These are phyloP conservation scores for Papilio machaon DNA, from an alignment of 1,140 invertebrate species.

Conservation along the genomic window DNA sequence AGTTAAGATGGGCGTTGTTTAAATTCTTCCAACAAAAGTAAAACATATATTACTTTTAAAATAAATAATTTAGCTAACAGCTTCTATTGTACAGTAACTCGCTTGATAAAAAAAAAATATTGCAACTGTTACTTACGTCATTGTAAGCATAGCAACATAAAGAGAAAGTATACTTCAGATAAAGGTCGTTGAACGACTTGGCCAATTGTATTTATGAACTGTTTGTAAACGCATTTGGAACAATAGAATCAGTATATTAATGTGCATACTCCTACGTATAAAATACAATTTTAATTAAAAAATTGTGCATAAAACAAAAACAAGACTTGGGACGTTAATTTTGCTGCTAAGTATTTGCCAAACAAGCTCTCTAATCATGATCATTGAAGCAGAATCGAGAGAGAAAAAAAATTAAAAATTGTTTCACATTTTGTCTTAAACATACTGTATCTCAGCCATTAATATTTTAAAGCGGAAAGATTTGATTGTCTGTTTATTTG, in stretches of 20 bases:
- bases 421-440: too few relatives aligned
- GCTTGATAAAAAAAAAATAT: background rate
- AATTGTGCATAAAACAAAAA: background rate
- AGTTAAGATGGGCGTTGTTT: too few relatives aligned
- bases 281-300: background rate
- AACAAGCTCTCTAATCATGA: background rate
- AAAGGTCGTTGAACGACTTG: background rate
- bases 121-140: background rate
- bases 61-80: too few relatives aligned
- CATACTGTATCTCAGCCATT: too few relatives aligned
- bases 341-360: background rate
- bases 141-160: background rate
- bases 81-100: background rate
- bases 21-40: too few relatives aligned
- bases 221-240: background rate
- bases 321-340: background rate
- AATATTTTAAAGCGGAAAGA: too few relatives aligned
- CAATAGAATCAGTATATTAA: background rate
- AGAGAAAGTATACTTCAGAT: conserved; percentile 10
- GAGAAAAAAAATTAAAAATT: too few relatives aligned
- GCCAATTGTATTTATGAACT: background rate
- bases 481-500: too few relatives aligned
- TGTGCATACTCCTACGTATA: background rate
- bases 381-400: background rate
- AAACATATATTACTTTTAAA: too few relatives aligned